A percentile compares a stretch with the other conserved stretches of the same genome.
These are phyloP conservation scores for Spongia lamella DNA, from an alignment of 37 sponge, comb jelly and placozoan species.

Conservation along the genomic window DNA sequence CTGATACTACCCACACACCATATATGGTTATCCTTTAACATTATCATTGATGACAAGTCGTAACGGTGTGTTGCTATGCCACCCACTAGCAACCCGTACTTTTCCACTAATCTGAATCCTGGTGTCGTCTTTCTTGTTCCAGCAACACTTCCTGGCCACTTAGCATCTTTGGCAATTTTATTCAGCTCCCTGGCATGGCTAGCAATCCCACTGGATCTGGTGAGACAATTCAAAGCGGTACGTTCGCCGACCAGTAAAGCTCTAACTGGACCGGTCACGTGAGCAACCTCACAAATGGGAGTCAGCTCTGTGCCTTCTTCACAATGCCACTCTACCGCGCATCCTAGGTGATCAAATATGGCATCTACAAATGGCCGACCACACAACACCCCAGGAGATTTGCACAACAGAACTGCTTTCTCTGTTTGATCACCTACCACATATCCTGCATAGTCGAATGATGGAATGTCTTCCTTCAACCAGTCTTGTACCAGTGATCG, in stretches of 20 bases:
- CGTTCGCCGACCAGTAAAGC: slow-evolving; percentile 87
- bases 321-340: slow-evolving; percentile 69
- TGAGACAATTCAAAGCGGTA: slow-evolving; percentile 78
- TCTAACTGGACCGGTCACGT: slow-evolving; percentile 70
- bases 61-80: slow-evolving; percentile 84
- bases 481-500: slow-evolving; percentile 52
- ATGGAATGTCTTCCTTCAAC: slow-evolving; percentile 88
- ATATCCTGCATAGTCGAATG: slow-evolving; percentile 81
- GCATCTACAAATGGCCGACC: slow-evolving; percentile 84
- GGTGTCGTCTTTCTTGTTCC: slow-evolving; percentile 97
- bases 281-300: slow-evolving; percentile 59
- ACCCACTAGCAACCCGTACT: slow-evolving; percentile 89
- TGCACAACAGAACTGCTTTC: slow-evolving; percentile 82
- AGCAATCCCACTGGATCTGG: slow-evolving; percentile 89
- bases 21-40: slow-evolving; percentile 97
- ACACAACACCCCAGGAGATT: slow-evolving; percentile 80
- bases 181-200: slow-evolving; percentile 72
- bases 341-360: slow-evolving; percentile 77
- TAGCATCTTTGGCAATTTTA: slow-evolving; percentile 15
- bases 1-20: slow-evolving; percentile 84
- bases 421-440: slow-evolving; percentile 80
- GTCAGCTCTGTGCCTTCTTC: slow-evolving; percentile 66
- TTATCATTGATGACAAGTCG: slow-evolving; percentile 92
- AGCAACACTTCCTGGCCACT: slow-evolving; percentile 88
- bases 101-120: slow-evolving; percentile 93